Base-by-base conservation (phyloP, 64 coral and sea anemone genomes). In the Platygyra sinensis region DNA sequence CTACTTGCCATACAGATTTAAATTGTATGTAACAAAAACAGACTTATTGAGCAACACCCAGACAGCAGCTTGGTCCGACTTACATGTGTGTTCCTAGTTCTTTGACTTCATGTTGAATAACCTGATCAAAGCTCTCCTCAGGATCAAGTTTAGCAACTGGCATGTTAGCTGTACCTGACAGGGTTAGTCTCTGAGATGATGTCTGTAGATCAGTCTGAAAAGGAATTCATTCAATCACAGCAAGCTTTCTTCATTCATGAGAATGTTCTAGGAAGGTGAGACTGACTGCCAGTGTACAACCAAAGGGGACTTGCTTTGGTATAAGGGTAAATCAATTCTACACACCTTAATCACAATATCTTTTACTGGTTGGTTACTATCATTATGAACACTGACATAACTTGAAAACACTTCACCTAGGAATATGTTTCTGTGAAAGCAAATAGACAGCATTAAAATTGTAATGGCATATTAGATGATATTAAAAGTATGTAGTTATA, bases 341-440 rank as follows among this genome's bases (percentile, higher is more conserved):
- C 46, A 20, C 50, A 98, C 96, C 90, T 98, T 98, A 51, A 98
- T 98, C 20, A 98, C 90, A 78, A 98, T 95, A 57, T 98, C 96
- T 87, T 98, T 98, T 32, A 90, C 93, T 72, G 87, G 79, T 38
- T 95, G 93, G 59, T 94, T 95, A 74, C 93, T 98, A 25, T 98
- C 96, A 78, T 98, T 98, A 62, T 98, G 93, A 83, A 98, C 96
- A 95, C 93, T 95, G 32, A 98, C 92, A 87, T 98, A 98, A 82
- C 96, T 98, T 76, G 96, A 91, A 90, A 98, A 98, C 10, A 94
- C 94, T 88, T 98, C 96, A 83, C 96, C 96, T 38, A 98, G 93
- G 67, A 98, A 98, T 13, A 98, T 98, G 82, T 98, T 98, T 85
- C 96, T 98, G 71, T 89, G 24, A 42, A 78, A 59, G 33, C 30